A percentile compares a stretch with the other conserved stretches of the same genome.
Evolutionary conservation across 2,888 invertebrate species (phyloP).

Genomic region (Melinopterus prodromus): DNA sequence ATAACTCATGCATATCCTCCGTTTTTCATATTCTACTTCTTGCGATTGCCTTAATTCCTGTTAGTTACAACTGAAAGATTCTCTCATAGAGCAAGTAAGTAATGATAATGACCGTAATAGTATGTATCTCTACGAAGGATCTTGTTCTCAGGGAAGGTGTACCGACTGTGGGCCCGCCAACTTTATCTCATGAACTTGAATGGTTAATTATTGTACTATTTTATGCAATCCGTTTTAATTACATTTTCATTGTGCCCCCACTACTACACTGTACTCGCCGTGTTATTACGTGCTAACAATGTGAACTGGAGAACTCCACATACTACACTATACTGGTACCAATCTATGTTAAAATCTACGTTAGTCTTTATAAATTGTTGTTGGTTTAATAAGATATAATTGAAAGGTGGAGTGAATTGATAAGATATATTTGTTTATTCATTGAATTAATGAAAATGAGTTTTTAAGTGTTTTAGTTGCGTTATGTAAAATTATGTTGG

Average conservation of each 20-base stretch:
- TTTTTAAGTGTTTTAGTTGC: too few species aligned
- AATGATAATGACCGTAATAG: slow-evolving; percentile 5
- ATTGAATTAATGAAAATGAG: too few species aligned
- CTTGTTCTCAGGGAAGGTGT: slow-evolving; percentile 24
- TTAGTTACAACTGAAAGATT: slow-evolving; percentile 4
- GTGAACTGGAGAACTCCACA: background rate
- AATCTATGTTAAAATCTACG: too few species aligned
- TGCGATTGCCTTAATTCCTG: background rate
- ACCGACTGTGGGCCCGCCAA: background rate
- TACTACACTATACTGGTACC: too few species aligned
- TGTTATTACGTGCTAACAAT: background rate
- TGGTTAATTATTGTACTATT: slow-evolving; percentile 23
- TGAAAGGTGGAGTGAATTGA: too few species aligned
- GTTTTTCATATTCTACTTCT: slow-evolving; percentile 8
- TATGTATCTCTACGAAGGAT: slow-evolving; percentile 13
- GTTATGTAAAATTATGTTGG: too few species aligned
- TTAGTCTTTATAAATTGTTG: too few species aligned
- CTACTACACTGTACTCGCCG: background rate
- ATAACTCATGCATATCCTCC: background rate
- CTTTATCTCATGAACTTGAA: slow-evolving; percentile 26
- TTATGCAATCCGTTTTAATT: slow-evolving; percentile 24
- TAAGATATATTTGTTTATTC: too few species aligned
- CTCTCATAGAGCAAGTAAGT: slow-evolving; percentile 20
- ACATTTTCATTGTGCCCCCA: slow-evolving; percentile 19
- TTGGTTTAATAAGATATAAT: too few species aligned